phyloP scores from a whole-genome alignment of 2,888 invertebrate genomes.

The Erebia palarica region DNA sequence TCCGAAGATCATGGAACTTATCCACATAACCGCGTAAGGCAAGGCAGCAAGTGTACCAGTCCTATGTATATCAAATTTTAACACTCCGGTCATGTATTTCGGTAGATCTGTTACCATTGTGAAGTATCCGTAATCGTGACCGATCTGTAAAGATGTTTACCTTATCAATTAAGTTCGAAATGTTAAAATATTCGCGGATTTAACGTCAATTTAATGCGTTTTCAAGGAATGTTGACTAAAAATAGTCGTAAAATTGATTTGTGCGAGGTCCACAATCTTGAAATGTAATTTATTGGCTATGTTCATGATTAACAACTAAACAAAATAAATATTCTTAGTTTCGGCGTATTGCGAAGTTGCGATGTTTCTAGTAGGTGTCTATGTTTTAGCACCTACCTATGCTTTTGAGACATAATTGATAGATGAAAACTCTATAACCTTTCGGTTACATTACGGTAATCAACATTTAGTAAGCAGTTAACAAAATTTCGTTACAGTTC shows the following conservation, averaged over 20 bases:
- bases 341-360: neutral
- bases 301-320: constrained; percentile 30
- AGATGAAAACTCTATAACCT: too few species aligned
- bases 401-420: too few species aligned
- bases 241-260: constrained; percentile 11
- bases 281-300: constrained; percentile 29
- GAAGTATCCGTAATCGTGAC: constrained; percentile 87
- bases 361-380: too few species aligned
- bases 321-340: neutral
- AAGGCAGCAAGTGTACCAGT: constrained; percentile 85
- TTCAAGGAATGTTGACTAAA: constrained; percentile 5
- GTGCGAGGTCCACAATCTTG: constrained; percentile 26
- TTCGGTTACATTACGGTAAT: neutral
- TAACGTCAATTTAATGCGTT: neutral
- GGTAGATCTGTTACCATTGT: constrained; percentile 88
- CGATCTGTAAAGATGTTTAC: constrained; percentile 22
- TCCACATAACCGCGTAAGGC: constrained; percentile 86
- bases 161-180: constrained; percentile 8
- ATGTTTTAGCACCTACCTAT: too few species aligned
- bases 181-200: constrained; percentile 1
- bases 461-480: neutral
- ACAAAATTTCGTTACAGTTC: neutral
- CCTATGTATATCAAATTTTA: constrained; percentile 84
- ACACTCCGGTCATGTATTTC: constrained; percentile 86
- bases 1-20: constrained; percentile 84